These are phyloP conservation scores for Rhyacophila brunnea DNA, from an alignment of 1,140 invertebrate genomes.

Conservation along the genomic window DNA sequence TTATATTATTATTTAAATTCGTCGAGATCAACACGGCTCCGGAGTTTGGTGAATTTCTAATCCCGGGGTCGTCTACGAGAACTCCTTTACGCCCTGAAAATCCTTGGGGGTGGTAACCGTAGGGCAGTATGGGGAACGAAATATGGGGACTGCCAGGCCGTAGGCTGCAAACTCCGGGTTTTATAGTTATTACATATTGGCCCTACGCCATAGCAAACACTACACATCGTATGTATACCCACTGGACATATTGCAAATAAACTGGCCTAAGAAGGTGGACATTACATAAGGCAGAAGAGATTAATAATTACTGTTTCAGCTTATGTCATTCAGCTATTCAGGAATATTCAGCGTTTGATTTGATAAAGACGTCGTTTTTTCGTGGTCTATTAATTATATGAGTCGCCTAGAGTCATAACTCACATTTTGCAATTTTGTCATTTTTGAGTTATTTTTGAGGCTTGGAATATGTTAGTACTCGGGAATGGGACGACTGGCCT, in stretches of 20 bases:
- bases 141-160: neutral
- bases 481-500: too few species aligned
- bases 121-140: neutral
- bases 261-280: neutral
- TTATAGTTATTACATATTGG: conserved; percentile 30
- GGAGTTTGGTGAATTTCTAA: conserved; percentile 22
- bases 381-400: too few species aligned
- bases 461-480: too few species aligned
- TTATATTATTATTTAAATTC: too few species aligned
- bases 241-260: neutral
- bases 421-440: too few species aligned
- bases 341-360: too few species aligned
- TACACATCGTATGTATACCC: neutral
- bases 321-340: too few species aligned
- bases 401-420: too few species aligned
- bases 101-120: neutral
- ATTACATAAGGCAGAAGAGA: neutral
- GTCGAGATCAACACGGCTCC: too few species aligned
- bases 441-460: too few species aligned
- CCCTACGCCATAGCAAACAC: neutral
- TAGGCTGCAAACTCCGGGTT: neutral
- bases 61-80: conserved; percentile 15
- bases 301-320: neutral
- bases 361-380: too few species aligned
- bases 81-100: conserved; percentile 9